phyloP scores from a whole-genome alignment of 2,888 invertebrate species.

The Lasius fuliginosus region DNA sequence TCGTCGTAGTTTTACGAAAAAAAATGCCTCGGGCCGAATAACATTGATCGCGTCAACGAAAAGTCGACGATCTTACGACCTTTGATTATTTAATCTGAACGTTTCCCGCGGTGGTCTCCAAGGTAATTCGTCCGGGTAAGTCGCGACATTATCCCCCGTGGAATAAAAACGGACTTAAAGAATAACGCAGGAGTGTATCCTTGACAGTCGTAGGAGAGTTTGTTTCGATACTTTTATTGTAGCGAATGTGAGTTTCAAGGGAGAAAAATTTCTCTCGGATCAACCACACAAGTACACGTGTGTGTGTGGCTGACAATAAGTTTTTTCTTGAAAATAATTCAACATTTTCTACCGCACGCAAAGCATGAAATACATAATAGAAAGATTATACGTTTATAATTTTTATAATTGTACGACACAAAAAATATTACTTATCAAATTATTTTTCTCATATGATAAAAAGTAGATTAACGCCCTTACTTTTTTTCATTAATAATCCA shows the following conservation, averaged over 20 bases:
- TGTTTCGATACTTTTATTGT: conserved; percentile 8
- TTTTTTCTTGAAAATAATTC: conserved; percentile 40
- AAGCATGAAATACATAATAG: not conserved
- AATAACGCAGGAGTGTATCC: conserved; percentile 34
- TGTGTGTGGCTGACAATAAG: not conserved
- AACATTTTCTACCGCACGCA: not conserved
- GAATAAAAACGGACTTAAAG: conserved; percentile 24
- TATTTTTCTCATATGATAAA: not conserved
- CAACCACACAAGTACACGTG: not conserved
- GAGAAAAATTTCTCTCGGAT: conserved; percentile 5
- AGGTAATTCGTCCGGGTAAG: conserved; percentile 42
- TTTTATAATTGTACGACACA: not conserved
- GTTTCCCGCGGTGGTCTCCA: conserved; percentile 28
- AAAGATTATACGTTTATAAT: not conserved
- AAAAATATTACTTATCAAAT: not conserved
- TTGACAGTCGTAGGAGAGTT: not conserved
- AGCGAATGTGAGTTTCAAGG: not conserved
- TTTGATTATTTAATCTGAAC: conserved; percentile 66
- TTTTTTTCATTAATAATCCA: not conserved
- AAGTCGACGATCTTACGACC: conserved; percentile 28
- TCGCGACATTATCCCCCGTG: conserved; percentile 19
- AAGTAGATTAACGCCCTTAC: not conserved
- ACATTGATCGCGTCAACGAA: conserved; percentile 63
- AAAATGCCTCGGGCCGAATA: conserved; percentile 66
- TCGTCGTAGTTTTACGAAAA: conserved; percentile 34